Evolutionary conservation across 2,113 vertebrate genomes (phyloP).

Genomic region (Lanius collurio): DNA sequence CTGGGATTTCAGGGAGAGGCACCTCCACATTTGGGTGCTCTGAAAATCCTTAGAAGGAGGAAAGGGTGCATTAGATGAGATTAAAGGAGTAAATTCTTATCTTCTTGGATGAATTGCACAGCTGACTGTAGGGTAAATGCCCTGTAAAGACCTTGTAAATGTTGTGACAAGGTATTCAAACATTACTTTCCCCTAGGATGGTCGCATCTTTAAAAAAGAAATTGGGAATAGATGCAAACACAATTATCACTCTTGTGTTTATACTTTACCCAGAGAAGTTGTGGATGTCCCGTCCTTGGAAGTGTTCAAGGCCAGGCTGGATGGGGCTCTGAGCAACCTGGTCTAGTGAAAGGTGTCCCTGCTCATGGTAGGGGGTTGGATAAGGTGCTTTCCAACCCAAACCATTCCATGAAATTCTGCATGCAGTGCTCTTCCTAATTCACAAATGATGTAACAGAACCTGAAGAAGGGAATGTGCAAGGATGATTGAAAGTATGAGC

Average conservation of each 20-base stretch:
- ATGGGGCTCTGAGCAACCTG: background rate
- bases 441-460: background rate
- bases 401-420: background rate
- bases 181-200: background rate
- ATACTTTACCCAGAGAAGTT: background rate
- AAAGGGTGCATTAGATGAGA: background rate
- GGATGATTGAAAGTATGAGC: background rate
- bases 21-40: background rate
- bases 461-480: background rate
- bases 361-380: rapidly evolving
- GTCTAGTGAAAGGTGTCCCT: background rate
- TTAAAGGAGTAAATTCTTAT: background rate
- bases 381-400: background rate
- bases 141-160: background rate
- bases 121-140: background rate
- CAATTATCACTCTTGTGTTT: background rate
- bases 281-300: background rate
- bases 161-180: background rate
- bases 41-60: background rate
- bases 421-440: background rate
- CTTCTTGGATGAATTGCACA: background rate
- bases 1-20: no score
- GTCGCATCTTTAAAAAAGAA: background rate
- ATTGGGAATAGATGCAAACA: background rate
- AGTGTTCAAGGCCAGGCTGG: background rate